A percentile compares a stretch with the other conserved stretches of the same genome.
phyloP scores from a whole-genome alignment of 2,797 vertebrate species.

The Malurus leucopterus region DNA sequence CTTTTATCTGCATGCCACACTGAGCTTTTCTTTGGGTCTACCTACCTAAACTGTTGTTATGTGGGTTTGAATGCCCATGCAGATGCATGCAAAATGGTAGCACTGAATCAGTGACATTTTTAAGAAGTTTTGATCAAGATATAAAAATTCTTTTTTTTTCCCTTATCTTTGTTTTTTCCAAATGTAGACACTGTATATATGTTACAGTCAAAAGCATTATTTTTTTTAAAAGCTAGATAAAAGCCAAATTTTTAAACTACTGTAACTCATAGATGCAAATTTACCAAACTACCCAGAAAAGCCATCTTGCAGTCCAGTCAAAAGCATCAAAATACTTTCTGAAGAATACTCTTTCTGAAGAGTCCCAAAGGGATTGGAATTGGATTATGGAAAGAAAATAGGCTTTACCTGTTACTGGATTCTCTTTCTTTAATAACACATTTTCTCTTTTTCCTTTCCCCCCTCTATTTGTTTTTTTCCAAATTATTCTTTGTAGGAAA shows the following conservation, averaged over 20 bases:
- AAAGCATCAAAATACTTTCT: not conserved
- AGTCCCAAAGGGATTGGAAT: not conserved
- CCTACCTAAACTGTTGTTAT: not conserved
- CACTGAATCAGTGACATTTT: not conserved
- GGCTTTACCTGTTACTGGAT: not conserved
- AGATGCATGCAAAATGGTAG: not conserved
- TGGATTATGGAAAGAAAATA: not conserved
- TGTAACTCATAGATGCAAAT: not conserved
- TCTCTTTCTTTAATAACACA: not conserved
- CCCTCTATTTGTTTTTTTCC: not conserved
- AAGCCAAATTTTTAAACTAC: not conserved
- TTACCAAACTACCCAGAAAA: not conserved
- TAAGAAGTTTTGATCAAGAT: not conserved
- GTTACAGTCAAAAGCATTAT: not conserved
- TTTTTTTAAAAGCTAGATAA: not conserved
- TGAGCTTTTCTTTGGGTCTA: not conserved
- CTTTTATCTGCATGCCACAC: not conserved
- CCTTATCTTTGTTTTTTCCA: not conserved
- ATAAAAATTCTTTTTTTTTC: not conserved
- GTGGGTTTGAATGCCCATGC: not conserved
- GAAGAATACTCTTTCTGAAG: not conserved
- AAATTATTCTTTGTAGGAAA: conserved; percentile 52
- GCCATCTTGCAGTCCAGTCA: not conserved
- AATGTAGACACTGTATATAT: not conserved
- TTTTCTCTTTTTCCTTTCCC: not conserved